A percentile compares a stretch with the other conserved stretches of the same genome.
phyloP scores from a whole-genome alignment of 1,140 invertebrate species.

The Calosoma granatense region DNA sequence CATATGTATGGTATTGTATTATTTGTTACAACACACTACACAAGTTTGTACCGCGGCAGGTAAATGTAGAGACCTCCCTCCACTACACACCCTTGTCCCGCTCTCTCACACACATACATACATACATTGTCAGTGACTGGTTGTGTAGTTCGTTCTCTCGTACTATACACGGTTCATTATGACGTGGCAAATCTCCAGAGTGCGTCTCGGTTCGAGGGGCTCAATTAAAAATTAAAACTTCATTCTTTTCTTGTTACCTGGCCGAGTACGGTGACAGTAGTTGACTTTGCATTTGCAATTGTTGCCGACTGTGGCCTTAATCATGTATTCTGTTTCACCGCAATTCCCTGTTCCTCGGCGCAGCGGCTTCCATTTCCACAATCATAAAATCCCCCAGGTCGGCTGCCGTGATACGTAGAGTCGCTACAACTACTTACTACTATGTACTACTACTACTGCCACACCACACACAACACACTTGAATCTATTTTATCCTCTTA shows the following conservation, averaged over 20 bases:
- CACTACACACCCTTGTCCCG: too few relatives aligned
- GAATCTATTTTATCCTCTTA: too few relatives aligned
- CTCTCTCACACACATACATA: neutral
- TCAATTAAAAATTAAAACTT: constrained; percentile 9
- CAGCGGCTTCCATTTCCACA: neutral
- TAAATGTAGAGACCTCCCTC: too few relatives aligned
- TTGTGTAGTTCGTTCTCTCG: neutral
- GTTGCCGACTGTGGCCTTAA: neutral
- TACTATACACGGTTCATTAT: constrained; percentile 1
- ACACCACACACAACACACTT: too few relatives aligned
- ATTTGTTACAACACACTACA: neutral
- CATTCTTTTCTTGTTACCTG: constrained; percentile 9
- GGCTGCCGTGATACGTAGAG: neutral
- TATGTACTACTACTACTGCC: too few relatives aligned
- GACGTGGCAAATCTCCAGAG: constrained; percentile 1
- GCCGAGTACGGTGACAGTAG: neutral
- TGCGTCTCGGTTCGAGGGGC: constrained; percentile 1
- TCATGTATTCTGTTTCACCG: constrained; percentile 7
- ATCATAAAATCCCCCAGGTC: constrained; percentile 2
- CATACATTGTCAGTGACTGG: neutral
- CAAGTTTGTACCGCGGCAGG: neutral
- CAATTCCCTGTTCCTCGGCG: neutral
- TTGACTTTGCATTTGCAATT: constrained; percentile 6
- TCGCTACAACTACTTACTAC: too few relatives aligned
- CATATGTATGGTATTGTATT: neutral